Conservation (phyloP, 2,113 vertebrate species). For the Amblyornis subalaris region DNA sequence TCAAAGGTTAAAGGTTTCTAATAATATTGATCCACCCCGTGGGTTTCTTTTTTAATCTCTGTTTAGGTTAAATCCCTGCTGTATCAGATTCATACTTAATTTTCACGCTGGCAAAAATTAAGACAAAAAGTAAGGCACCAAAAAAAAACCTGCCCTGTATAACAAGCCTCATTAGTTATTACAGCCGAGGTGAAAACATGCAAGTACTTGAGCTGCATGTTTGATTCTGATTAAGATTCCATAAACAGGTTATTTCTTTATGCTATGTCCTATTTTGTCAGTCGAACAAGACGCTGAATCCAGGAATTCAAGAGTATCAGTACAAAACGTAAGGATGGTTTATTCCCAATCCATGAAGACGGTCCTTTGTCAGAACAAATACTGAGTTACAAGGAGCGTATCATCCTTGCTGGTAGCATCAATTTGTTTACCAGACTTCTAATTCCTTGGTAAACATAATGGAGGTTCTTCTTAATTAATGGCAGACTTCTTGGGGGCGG, state of each 20-base stretch:
- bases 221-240: slow-evolving; percentile 24
- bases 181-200: slow-evolving; percentile 39
- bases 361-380: slow-evolving; percentile 58
- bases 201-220: slow-evolving; percentile 35
- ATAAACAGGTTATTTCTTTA: slow-evolving; percentile 51
- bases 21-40: slow-evolving; percentile 73
- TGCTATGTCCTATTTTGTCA: slow-evolving; percentile 50
- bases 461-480: slow-evolving; percentile 63
- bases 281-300: slow-evolving; percentile 43
- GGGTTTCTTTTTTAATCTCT: slow-evolving; percentile 47
- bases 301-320: slow-evolving; percentile 29
- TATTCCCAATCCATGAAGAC: slow-evolving; percentile 31
- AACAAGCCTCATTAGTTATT: slow-evolving; percentile 49
- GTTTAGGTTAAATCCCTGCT: slow-evolving; percentile 78
- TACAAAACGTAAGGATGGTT: slow-evolving; percentile 1
- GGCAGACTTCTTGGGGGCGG: slow-evolving; percentile 57
- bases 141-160: slow-evolving; percentile 72
- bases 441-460: slow-evolving; percentile 56
- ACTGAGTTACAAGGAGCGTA: slow-evolving; percentile 33
- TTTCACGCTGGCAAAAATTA: slow-evolving; percentile 80
- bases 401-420: slow-evolving; percentile 51
- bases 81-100: slow-evolving; percentile 76
- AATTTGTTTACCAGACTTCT: slow-evolving; percentile 64
- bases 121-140: slow-evolving; percentile 82
- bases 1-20: slow-evolving; percentile 73